phyloP scores from a whole-genome alignment of 2,797 vertebrate species.

The Microtus californicus region DNA sequence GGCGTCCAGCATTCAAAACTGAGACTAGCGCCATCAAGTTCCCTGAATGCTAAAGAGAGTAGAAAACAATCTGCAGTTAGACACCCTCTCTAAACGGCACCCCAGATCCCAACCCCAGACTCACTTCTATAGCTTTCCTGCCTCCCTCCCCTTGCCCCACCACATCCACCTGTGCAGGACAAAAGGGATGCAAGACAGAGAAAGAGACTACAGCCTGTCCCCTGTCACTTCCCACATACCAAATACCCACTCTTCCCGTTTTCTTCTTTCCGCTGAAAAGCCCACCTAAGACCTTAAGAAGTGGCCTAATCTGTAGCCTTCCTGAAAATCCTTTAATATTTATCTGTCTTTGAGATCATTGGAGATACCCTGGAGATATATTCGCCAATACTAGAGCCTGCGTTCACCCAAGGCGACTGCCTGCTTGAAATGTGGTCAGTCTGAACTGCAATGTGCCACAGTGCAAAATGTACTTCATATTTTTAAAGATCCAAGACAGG shows the following conservation, averaged over 20 bases:
- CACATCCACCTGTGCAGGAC: not conserved
- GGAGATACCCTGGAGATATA: not conserved
- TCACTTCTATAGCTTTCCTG: not conserved
- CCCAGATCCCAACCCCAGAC: not conserved
- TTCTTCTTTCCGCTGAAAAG: not conserved
- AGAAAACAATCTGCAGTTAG: not conserved
- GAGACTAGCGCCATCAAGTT: not conserved
- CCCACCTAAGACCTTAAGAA: not conserved
- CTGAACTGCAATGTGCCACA: not conserved
- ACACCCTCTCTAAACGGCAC: not conserved
- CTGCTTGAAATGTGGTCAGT: not conserved
- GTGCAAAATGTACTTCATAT: not conserved
- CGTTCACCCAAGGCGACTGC: not conserved
- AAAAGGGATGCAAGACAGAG: not conserved
- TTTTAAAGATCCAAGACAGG: not conserved
- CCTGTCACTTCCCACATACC: not conserved
- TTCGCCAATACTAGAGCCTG: not conserved
- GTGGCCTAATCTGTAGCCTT: not conserved
- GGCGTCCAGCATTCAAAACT: not conserved
- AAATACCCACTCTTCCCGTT: not conserved
- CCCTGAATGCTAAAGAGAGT: not conserved
- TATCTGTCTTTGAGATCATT: not conserved
- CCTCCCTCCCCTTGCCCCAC: not conserved
- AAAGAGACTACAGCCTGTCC: not conserved
- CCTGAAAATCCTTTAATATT: conserved; percentile 9